These are phyloP conservation scores for Melanotaenia pygmaea DNA, from an alignment of 2,797 vertebrate genomes.

Conservation along the genomic window DNA sequence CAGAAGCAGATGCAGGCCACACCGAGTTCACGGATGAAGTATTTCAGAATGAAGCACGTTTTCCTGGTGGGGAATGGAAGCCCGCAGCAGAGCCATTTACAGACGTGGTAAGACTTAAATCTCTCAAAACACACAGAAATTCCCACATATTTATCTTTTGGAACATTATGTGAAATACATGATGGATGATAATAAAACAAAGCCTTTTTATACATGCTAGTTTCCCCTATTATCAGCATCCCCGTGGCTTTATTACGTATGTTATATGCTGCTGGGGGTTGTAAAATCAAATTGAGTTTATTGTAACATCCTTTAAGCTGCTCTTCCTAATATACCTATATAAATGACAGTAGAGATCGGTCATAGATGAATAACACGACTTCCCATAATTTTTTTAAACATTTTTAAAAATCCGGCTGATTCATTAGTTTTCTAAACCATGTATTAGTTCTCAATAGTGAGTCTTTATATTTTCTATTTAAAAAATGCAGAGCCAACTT, in stretches of 20 bases:
- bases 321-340: not conserved
- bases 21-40: constrained; percentile 96
- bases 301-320: too few species aligned
- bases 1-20: constrained; percentile 96
- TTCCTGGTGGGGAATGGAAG: constrained; percentile 95
- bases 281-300: not conserved
- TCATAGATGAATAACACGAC: too few species aligned
- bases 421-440: not conserved
- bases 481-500: too few species aligned
- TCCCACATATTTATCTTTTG: constrained; percentile 6
- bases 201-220: constrained; percentile 12
- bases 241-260: constrained; percentile 6
- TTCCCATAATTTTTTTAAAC: too few species aligned
- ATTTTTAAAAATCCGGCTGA: not conserved
- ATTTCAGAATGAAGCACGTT: constrained; percentile 93
- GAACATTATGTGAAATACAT: constrained; percentile 33
- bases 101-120: constrained; percentile 86
- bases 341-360: not conserved
- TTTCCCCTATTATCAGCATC: constrained; percentile 23
- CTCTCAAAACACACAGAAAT: not conserved
- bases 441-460: too few species aligned
- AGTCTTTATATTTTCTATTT: too few species aligned
- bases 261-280: not conserved
- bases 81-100: constrained; percentile 88
- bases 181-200: constrained; percentile 27